These are phyloP conservation scores for Motacilla alba DNA, from an alignment of 2,113 vertebrate genomes.

Conservation along the genomic window DNA sequence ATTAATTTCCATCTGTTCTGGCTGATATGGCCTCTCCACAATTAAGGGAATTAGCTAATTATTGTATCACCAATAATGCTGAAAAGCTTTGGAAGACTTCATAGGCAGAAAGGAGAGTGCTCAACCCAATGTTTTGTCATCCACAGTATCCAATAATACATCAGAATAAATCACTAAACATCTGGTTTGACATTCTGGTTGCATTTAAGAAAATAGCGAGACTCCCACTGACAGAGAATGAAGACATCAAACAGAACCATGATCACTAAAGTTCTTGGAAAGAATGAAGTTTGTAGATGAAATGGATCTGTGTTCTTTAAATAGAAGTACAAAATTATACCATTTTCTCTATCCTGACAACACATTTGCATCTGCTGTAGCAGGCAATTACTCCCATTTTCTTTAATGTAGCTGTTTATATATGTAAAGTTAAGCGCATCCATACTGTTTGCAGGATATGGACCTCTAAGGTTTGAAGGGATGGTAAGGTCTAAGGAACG, in stretches of 20 bases:
- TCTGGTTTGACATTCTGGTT: conserved; percentile 54
- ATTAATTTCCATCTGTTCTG: conserved; percentile 49
- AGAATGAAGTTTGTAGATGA: conserved; percentile 42
- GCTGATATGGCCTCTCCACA: background rate
- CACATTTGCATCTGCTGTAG: conserved; percentile 48
- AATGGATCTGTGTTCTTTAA: conserved; percentile 58
- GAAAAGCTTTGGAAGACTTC: conserved; percentile 27
- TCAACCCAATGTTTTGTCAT: conserved; percentile 24
- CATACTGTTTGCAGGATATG: background rate
- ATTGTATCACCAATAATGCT: conserved; percentile 19
- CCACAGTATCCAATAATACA: background rate
- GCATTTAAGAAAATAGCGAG: conserved; percentile 34
- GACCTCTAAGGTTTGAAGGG: background rate
- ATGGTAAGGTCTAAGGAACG: background rate
- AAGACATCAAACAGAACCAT: conserved; percentile 39
- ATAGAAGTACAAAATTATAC: conserved; percentile 45
- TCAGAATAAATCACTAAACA: conserved; percentile 58
- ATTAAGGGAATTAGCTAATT: conserved; percentile 42
- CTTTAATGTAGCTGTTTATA: conserved; percentile 20
- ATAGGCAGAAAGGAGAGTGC: background rate
- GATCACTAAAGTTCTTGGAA: conserved; percentile 39
- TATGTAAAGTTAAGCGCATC: conserved; percentile 5
- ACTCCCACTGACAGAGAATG: conserved; percentile 26
- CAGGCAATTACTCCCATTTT: conserved; percentile 33
- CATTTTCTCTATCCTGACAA: conserved; percentile 36